Conservation (phyloP, 2,797 vertebrate genomes). For the Galago senegalensis region DNA sequence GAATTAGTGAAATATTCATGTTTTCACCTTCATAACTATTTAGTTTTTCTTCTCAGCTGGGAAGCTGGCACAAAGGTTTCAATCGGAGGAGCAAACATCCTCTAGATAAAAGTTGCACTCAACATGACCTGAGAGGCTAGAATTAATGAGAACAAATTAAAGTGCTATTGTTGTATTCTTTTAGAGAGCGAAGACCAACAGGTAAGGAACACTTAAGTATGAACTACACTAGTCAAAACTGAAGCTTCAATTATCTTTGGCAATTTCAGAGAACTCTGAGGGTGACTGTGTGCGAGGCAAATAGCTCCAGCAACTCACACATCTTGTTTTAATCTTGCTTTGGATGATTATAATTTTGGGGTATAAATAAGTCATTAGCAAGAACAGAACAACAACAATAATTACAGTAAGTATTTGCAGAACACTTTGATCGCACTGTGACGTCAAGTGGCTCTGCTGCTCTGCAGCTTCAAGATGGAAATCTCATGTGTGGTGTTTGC, state of each 20-base stretch:
- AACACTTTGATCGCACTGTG: slow-evolving; percentile 71
- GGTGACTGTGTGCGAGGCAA: slow-evolving; percentile 78
- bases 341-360: slow-evolving; percentile 83
- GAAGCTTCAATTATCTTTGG: slow-evolving; percentile 79
- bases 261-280: slow-evolving; percentile 70
- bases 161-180: slow-evolving; percentile 67
- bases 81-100: slow-evolving; percentile 69
- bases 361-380: slow-evolving; percentile 84
- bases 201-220: slow-evolving; percentile 79
- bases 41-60: slow-evolving; percentile 66
- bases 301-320: slow-evolving; percentile 59
- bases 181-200: slow-evolving; percentile 67
- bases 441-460: slow-evolving; percentile 30
- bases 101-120: slow-evolving; percentile 66
- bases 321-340: slow-evolving; percentile 85
- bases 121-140: slow-evolving; percentile 71
- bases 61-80: slow-evolving; percentile 72
- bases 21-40: slow-evolving; percentile 66
- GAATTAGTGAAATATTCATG: slow-evolving; percentile 65
- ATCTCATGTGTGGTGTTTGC: slow-evolving; percentile 54
- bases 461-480: slow-evolving; percentile 70
- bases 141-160: slow-evolving; percentile 81
- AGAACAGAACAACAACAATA: slow-evolving; percentile 82
- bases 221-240: slow-evolving; percentile 57
- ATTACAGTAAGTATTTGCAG: slow-evolving; percentile 83